Evolutionary conservation across 2,797 vertebrate species (phyloP).

Genomic region (Rhinatrema bivittatum): DNA sequence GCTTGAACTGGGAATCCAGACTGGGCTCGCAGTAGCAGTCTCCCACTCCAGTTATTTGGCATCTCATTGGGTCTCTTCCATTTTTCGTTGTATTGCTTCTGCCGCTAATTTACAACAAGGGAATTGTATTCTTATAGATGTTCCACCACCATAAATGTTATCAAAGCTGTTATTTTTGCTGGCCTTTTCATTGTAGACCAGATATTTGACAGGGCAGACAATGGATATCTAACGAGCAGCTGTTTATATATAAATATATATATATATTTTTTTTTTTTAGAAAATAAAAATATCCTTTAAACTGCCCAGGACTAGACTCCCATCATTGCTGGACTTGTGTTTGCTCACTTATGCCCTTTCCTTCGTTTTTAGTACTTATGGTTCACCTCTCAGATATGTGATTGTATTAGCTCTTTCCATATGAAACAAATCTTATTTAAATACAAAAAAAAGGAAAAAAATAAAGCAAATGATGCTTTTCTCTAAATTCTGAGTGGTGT

Average conservation of each 20-base stretch:
- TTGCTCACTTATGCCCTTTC: conserved; percentile 35
- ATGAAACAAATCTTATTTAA: conserved; percentile 89
- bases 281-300: conserved; percentile 26
- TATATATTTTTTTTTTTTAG: conserved; percentile 49
- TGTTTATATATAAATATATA: too few species aligned
- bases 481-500: conserved; percentile 5
- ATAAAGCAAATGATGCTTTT: conserved; percentile 61
- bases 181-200: conserved; percentile 60
- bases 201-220: conserved; percentile 68
- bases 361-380: conserved; percentile 68
- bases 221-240: conserved; percentile 54
- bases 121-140: too few species aligned
- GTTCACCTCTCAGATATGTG: conserved; percentile 91
- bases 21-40: too few species aligned
- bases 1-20: too few species aligned
- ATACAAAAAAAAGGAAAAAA: conserved; percentile 52
- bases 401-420: conserved; percentile 85
- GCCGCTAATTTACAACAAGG: too few species aligned
- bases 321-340: conserved; percentile 41
- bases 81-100: conserved; percentile 7
- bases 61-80: conserved; percentile 3
- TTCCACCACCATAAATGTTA: too few species aligned
- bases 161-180: too few species aligned
- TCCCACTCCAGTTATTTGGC: too few species aligned
- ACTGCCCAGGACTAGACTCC: conserved; percentile 35